phyloP scores from a whole-genome alignment of 2,797 vertebrate genomes.

The Rhinella marina region DNA sequence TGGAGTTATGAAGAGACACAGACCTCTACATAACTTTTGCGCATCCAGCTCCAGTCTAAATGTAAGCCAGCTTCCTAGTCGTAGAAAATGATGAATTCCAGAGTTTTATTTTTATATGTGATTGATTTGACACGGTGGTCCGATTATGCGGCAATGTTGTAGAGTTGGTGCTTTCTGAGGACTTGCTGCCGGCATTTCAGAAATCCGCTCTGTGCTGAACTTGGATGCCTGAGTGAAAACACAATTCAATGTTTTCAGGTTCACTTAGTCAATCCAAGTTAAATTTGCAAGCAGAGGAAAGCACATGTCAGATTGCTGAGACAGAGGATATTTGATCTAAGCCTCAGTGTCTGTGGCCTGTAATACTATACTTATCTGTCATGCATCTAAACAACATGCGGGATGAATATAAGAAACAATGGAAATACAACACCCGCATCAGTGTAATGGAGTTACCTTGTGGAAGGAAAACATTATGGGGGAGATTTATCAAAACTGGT shows the following conservation, averaged over 20 bases:
- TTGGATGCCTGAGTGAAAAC: conserved; percentile 32
- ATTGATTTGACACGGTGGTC: conserved; percentile 10
- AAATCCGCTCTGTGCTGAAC: neutral
- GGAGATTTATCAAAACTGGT: too few relatives aligned
- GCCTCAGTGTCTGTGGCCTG: neutral
- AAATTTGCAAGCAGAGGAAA: conserved; percentile 38
- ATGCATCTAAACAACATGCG: neutral
- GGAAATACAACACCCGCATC: neutral
- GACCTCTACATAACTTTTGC: too few relatives aligned
- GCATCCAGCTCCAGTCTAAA: too few relatives aligned
- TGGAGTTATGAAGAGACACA: too few relatives aligned
- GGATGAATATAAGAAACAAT: neutral
- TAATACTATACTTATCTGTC: neutral
- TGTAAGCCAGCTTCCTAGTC: too few relatives aligned
- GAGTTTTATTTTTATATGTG: neutral
- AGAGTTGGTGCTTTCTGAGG: conserved; percentile 2
- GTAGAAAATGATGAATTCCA: too few relatives aligned
- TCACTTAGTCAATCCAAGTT: conserved; percentile 45
- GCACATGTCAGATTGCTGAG: conserved; percentile 48
- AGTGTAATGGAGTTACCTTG: neutral
- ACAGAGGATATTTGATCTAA: conserved; percentile 31
- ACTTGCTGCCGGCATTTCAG: conserved; percentile 29
- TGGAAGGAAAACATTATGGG: neutral
- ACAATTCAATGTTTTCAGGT: conserved; percentile 51
- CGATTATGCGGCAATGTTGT: neutral